These are phyloP conservation scores for Microplitis demolitor DNA, from an alignment of 1,140 invertebrate species.

Conservation along the genomic window DNA sequence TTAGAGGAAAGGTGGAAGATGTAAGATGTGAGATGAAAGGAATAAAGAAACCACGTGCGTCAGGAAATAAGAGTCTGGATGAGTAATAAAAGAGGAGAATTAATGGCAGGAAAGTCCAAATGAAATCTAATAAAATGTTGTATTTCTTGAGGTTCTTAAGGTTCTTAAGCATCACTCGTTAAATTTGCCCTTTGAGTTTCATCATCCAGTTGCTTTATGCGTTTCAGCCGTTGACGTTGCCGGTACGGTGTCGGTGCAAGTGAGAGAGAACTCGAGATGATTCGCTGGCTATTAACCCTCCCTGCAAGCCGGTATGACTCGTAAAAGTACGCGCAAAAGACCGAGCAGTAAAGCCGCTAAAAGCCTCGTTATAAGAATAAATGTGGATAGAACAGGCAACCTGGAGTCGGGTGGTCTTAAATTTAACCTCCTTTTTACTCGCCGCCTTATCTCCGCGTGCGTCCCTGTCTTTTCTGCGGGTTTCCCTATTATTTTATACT, in stretches of 20 bases:
- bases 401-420: constrained; percentile 11
- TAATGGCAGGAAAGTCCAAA: constrained; percentile 9
- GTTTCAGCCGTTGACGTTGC: background rate
- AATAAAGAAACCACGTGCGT: too few relatives aligned
- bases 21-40: too few relatives aligned
- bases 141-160: background rate
- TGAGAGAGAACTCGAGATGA: constrained; percentile 16
- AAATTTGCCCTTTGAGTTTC: constrained; percentile 18
- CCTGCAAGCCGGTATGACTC: constrained; percentile 18
- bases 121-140: constrained; percentile 19
- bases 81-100: constrained; percentile 1
- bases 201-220: background rate
- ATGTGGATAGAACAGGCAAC: constrained; percentile 13
- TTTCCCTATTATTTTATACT: background rate
- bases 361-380: constrained; percentile 33
- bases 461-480: background rate
- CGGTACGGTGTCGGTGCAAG: constrained; percentile 5
- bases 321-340: constrained; percentile 27
- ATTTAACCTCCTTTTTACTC: constrained; percentile 8
- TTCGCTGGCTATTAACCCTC: constrained; percentile 30
- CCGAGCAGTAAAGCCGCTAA: constrained; percentile 33
- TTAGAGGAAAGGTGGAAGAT: too few relatives aligned
- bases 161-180: background rate
- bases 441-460: background rate
- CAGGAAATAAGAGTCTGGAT: background rate